A percentile compares a stretch with the other conserved stretches of the same genome.
Conservation (phyloP, 2,797 vertebrate genomes). For the Lates japonicus region DNA sequence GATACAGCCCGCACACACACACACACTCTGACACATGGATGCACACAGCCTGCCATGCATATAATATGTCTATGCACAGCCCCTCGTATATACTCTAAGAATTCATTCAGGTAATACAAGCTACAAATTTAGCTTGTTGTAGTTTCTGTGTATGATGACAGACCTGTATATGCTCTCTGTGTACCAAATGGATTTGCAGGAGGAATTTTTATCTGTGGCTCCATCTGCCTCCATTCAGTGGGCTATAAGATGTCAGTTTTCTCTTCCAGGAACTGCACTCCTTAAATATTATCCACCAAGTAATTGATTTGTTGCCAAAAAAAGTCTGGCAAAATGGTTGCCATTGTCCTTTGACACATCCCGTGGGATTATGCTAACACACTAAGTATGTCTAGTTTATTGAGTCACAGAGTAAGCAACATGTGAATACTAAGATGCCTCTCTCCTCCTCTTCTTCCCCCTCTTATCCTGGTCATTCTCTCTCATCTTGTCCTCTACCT, state of each 20-base stretch:
- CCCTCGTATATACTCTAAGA: not conserved
- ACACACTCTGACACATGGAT: constrained; percentile 13
- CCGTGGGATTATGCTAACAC: constrained; percentile 23
- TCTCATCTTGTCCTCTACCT: constrained; percentile 1
- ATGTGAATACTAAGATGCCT: constrained; percentile 10
- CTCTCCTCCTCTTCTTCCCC: not conserved
- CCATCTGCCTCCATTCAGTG: not conserved
- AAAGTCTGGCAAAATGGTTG: constrained; percentile 2
- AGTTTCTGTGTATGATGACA: not conserved
- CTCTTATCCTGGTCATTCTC: not conserved
- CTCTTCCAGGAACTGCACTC: not conserved
- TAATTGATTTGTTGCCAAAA: constrained; percentile 35
- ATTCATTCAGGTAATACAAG: not conserved
- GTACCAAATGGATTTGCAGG: not conserved
- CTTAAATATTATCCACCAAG: constrained; percentile 18
- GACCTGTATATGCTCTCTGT: not conserved
- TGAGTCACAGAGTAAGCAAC: constrained; percentile 22
- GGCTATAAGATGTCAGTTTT: not conserved
- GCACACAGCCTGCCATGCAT: constrained; percentile 12
- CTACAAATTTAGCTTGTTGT: not conserved
- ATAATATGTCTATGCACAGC: constrained; percentile 4
- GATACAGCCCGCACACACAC: constrained; percentile 1
- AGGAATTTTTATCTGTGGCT: not conserved
- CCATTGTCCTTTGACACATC: constrained; percentile 28
- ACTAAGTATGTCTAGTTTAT: constrained; percentile 6